Evolutionary conservation across 2,797 vertebrate species (phyloP).

Genomic region (Eleutherodactylus coqui): DNA sequence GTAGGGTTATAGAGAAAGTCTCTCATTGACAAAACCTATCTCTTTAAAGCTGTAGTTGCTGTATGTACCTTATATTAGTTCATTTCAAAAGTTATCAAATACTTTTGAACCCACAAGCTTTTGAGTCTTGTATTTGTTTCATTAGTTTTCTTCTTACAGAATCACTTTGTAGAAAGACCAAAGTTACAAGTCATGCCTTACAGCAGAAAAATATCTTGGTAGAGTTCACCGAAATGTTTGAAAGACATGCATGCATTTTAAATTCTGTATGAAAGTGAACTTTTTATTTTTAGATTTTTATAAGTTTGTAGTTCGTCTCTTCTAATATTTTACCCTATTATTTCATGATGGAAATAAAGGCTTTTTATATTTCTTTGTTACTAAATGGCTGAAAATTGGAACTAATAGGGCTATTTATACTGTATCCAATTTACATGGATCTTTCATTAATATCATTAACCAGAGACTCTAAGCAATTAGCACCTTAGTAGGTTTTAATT

Average conservation of each 20-base stretch:
- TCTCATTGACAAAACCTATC: neutral
- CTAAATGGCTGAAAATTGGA: neutral
- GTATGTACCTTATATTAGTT: neutral
- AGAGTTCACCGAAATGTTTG: constrained; percentile 1
- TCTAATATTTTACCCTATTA: neutral
- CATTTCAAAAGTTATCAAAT: neutral
- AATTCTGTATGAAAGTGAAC: neutral
- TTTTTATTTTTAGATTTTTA: neutral
- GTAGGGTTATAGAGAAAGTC: neutral
- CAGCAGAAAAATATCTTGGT: neutral
- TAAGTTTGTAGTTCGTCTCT: neutral
- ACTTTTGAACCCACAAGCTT: neutral
- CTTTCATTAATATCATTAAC: neutral
- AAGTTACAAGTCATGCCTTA: neutral
- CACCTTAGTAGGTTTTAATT: neutral
- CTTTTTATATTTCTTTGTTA: neutral
- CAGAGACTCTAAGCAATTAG: neutral
- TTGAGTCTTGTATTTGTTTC: neutral
- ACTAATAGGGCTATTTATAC: neutral
- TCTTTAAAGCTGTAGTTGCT: neutral
- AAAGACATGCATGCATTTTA: neutral
- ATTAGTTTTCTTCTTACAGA: neutral
- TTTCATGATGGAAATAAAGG: neutral
- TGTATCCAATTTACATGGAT: neutral
- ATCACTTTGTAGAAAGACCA: constrained; percentile 10